phyloP scores from a whole-genome alignment of 2,888 invertebrate species.

The Argyresthia goedartella region DNA sequence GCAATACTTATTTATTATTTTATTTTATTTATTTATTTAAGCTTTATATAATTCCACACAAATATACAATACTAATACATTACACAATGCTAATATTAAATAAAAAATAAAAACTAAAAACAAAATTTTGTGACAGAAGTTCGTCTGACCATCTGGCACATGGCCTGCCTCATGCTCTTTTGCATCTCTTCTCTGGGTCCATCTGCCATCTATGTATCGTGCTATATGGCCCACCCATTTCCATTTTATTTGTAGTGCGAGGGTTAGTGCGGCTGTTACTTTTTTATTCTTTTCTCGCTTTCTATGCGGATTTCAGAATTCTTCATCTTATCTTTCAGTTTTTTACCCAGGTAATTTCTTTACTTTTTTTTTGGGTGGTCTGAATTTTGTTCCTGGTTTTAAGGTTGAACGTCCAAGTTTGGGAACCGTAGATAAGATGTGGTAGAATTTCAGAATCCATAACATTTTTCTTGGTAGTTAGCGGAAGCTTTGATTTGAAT shows the following conservation, averaged over 20 bases:
- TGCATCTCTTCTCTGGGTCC: neutral
- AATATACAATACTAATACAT: no score
- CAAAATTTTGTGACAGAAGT: neutral
- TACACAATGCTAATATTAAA: no score
- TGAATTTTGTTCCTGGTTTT: neutral
- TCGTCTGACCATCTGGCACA: neutral
- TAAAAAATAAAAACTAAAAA: no score
- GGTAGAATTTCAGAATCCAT: neutral
- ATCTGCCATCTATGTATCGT: neutral
- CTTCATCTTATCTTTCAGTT: neutral
- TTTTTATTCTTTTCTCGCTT: no score
- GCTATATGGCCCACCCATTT: constrained; percentile 10
- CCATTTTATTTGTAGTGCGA: constrained; percentile 7
- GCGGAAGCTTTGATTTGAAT: neutral
- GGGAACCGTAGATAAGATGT: neutral
- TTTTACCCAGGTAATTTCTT: neutral
- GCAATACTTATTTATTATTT: no score
- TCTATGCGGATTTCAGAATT: neutral
- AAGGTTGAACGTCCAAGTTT: neutral
- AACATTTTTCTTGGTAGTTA: neutral
- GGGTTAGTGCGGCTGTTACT: neutral
- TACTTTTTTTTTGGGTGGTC: neutral
- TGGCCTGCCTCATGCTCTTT: neutral
- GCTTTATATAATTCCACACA: no score
- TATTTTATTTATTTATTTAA: no score